Percentiles rank a stretch among this genome's conserved stretches.
These are phyloP conservation scores for Champsocephalus gunnari DNA, from an alignment of 2,797 vertebrate species.

Conservation along the genomic window DNA sequence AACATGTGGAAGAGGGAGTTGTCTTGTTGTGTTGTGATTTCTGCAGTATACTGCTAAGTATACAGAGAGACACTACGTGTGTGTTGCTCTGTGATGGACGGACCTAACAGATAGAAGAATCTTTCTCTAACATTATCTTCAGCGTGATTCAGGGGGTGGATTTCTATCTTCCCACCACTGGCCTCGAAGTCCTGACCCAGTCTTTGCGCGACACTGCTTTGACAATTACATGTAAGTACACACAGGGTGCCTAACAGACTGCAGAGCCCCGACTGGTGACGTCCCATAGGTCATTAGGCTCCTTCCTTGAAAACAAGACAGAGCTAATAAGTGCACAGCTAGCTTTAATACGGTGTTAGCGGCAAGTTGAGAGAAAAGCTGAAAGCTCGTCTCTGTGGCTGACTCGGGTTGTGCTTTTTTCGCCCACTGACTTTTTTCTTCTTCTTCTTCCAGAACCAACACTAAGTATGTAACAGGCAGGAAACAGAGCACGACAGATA, in stretches of 20 bases:
- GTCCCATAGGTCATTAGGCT: conserved; percentile 74
- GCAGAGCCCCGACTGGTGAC: conserved; percentile 43
- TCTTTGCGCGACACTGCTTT: conserved; percentile 46
- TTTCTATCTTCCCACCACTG: conserved; percentile 53
- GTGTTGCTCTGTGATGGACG: not conserved
- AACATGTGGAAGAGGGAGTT: not conserved
- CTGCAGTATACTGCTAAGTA: not conserved
- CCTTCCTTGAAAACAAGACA: conserved; percentile 58
- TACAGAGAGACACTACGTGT: not conserved
- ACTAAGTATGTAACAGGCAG: conserved; percentile 40
- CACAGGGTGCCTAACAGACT: conserved; percentile 62
- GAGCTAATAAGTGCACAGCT: conserved; percentile 61
- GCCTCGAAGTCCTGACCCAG: conserved; percentile 44
- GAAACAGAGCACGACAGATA: conserved; percentile 70
- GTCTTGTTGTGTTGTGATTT: not conserved
- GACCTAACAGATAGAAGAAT: not conserved
- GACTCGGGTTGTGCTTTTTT: conserved; percentile 42
- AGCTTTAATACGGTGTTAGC: conserved; percentile 62
- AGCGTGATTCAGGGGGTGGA: conserved; percentile 22
- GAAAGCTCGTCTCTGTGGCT: conserved; percentile 43
- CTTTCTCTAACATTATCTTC: conserved; percentile 37
- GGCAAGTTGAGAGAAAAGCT: conserved; percentile 51
- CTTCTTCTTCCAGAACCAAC: conserved; percentile 29
- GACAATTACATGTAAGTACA: conserved; percentile 65
- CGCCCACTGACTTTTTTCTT: conserved; percentile 21